phyloP scores from a whole-genome alignment of 2,113 vertebrate genomes.

The Buteo buteo region DNA sequence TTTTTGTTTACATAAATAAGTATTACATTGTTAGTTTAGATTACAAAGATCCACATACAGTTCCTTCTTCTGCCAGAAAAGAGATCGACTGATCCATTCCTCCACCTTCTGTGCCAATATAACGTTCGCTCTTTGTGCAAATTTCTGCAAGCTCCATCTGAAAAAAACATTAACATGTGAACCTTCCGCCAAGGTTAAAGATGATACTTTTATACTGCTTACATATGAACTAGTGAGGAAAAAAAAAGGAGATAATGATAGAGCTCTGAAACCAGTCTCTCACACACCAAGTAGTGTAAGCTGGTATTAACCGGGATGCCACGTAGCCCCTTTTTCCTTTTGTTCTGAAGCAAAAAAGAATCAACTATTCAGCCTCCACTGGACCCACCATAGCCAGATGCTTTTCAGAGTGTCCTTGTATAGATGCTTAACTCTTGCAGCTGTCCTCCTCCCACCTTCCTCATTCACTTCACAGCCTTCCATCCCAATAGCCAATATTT shows the following conservation, averaged over 20 bases:
- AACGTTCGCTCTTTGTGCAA: slow-evolving; percentile 88
- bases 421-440: neutral
- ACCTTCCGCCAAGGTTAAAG: neutral
- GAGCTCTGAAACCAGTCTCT: neutral
- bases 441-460: neutral
- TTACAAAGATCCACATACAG: slow-evolving; percentile 73
- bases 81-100: slow-evolving; percentile 99
- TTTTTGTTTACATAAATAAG: neutral
- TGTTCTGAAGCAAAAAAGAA: neutral
- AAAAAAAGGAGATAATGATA: neutral
- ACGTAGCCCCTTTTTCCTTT: neutral
- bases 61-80: slow-evolving; percentile 93
- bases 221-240: neutral
- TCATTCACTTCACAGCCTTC: neutral
- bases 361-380: neutral
- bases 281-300: neutral
- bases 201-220: neutral
- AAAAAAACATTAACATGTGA: neutral
- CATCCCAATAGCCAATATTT: neutral
- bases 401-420: neutral
- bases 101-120: slow-evolving; percentile 96
- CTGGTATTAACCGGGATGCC: neutral
- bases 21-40: neutral
- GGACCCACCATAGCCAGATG: neutral
- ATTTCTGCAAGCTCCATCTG: slow-evolving; percentile 91